These are phyloP conservation scores for Melangyna quadrimaculata DNA, from an alignment of 2,888 invertebrate species.

Conservation along the genomic window DNA sequence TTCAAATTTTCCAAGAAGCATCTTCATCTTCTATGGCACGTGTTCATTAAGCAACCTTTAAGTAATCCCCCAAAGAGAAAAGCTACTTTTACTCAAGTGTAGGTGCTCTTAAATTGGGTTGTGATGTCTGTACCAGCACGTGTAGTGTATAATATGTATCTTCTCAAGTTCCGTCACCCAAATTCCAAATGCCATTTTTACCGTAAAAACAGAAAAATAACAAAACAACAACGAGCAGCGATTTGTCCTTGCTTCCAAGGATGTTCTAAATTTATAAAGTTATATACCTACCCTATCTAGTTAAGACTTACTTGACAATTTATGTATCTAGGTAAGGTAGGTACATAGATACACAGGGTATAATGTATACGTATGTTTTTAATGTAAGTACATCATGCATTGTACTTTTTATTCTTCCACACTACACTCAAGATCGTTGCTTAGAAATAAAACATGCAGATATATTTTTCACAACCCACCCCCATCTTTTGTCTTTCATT, in stretches of 20 bases:
- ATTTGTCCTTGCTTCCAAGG: constrained; percentile 66
- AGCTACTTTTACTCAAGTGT: constrained; percentile 13
- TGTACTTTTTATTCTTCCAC: constrained; percentile 26
- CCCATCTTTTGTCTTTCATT: constrained; percentile 47
- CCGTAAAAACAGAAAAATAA: neutral
- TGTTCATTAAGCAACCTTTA: constrained; percentile 30
- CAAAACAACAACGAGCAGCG: constrained; percentile 22
- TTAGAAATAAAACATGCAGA: constrained; percentile 28
- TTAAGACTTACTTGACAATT: constrained; percentile 27
- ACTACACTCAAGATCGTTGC: constrained; percentile 36
- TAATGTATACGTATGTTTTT: neutral
- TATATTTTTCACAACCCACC: neutral
- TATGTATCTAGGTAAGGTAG: neutral
- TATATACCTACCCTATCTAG: constrained; percentile 32
- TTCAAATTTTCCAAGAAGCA: neutral
- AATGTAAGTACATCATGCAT: constrained; percentile 1
- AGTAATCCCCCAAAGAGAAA: constrained; percentile 3
- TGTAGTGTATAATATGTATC: neutral
- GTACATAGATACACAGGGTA: too few relatives aligned
- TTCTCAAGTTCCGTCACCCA: constrained; percentile 46
- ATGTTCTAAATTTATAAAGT: constrained; percentile 61
- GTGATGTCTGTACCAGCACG: constrained; percentile 37
- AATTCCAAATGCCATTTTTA: constrained; percentile 37
- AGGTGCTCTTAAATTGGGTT: constrained; percentile 17
- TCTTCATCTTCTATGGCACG: constrained; percentile 2